A percentile compares a stretch with the other conserved stretches of the same genome.
These are phyloP conservation scores for Chrysaora quinquecirrha DNA, from an alignment of 30 jellyfish, hydroid and myxozoan species.

Conservation along the genomic window DNA sequence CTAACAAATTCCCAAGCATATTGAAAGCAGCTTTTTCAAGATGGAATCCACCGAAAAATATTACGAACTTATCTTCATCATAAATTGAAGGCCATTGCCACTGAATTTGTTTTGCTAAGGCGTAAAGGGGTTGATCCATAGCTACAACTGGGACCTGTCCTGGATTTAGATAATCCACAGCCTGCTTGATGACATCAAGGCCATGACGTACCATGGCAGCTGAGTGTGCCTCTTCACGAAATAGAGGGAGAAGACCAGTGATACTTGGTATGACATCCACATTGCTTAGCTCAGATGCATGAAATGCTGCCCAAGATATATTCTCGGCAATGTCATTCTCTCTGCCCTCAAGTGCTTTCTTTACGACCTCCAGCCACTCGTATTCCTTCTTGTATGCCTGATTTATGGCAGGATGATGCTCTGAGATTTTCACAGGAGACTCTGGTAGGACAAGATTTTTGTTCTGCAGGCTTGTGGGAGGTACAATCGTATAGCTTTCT, in stretches of 20 bases:
- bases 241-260: constrained; percentile 32
- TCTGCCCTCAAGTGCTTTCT: constrained; percentile 21
- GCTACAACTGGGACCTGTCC: constrained; percentile 64
- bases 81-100: constrained; percentile 28
- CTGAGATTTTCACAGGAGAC: no score
- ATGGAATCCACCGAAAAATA: constrained; percentile 55
- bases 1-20: constrained; percentile 22
- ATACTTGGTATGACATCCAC: background rate
- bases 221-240: constrained; percentile 41
- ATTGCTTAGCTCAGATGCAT: background rate
- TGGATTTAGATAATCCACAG: constrained; percentile 35
- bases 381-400: no score
- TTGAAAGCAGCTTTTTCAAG: constrained; percentile 48
- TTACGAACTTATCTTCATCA: constrained; percentile 48
- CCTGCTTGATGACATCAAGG: constrained; percentile 14
- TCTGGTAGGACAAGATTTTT: no score
- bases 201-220: constrained; percentile 46
- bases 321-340: constrained; percentile 9
- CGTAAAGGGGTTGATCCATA: constrained; percentile 52
- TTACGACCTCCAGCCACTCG: no score
- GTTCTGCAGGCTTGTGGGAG: no score
- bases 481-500: no score
- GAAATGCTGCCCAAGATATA: constrained; percentile 55
- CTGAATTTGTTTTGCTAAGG: constrained; percentile 47
- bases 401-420: no score